Base-by-base conservation (phyloP, 2,797 vertebrate species). In the Semotilus atromaculatus region DNA sequence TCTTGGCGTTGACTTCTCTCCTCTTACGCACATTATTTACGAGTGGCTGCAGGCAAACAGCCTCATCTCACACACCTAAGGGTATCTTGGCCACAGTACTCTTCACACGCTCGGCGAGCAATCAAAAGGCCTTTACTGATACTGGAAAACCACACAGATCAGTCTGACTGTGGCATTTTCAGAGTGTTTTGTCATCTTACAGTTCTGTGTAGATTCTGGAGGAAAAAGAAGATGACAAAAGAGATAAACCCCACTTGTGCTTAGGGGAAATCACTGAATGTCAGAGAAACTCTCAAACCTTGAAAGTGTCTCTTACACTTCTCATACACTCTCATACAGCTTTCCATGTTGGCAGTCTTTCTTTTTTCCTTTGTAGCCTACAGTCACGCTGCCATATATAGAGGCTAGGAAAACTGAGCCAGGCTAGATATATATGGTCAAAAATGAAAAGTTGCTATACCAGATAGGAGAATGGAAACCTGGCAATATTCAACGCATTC, bases 21-120 rank as follows among this genome's bases (percentile, higher is more conserved):
- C 36, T 86, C 88, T 80, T 86, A 81, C 86, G 75, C 89, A 91
- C 89, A 91, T 94, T 95, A 94, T 94, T 95, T 93, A 94, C 89
- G 91, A 92, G 86, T 92, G 90, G 91, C 86, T 93, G 90, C 88
- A 81, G 88, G 87, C 91, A 88, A 90, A 92, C 91, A 90, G 90
- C 91, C 88, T 88, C 80, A 66, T 78, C 80, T 87, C 80, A 75
- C 80, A 85, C 93, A 93, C 90, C 93, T 93, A 86, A 89, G 92
- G 92, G 92, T 94, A 92, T 93, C 85, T 90, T 62, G 70, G 62
- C 43, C 60, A 76, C 45, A 67, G 70, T 8, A 67, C 72, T n/a
- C n/a, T 80, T 73, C 71, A 80, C 67, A 80, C 53, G 5, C 74
- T 71, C 51, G 10, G 38, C 4, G 3, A 45, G 38, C 51, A 71